phyloP scores from a whole-genome alignment of 2,113 vertebrate genomes.

The Melanostigma gelatinosum region DNA sequence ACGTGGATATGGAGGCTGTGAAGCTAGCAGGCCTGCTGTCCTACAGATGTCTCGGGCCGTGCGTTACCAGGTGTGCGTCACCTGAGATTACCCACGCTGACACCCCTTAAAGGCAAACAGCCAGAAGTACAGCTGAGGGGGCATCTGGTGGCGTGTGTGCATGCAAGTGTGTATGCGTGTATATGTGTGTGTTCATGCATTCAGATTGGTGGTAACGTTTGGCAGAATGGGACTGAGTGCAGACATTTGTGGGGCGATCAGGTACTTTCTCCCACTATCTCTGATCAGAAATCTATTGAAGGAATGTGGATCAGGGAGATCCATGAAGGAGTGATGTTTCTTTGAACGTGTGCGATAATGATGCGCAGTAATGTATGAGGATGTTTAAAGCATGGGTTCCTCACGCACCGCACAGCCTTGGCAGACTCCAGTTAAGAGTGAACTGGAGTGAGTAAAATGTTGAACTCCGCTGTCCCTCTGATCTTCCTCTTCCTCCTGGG shows the following conservation, averaged over 20 bases:
- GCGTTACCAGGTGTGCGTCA: constrained; percentile 80
- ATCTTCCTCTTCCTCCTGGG: constrained; percentile 67
- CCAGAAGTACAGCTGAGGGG: constrained; percentile 79
- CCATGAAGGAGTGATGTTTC: constrained; percentile 31
- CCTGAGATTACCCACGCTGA: constrained; percentile 81
- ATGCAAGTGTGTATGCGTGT: constrained; percentile 17
- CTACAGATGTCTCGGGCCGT: constrained; percentile 79
- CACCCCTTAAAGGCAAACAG: constrained; percentile 75
- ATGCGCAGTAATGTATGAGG: constrained; percentile 44
- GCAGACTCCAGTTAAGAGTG: constrained; percentile 62
- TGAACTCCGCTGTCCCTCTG: constrained; percentile 65
- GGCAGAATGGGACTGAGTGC: constrained; percentile 30
- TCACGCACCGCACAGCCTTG: constrained; percentile 13
- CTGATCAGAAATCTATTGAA: background rate
- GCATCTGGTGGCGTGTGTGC: constrained; percentile 75
- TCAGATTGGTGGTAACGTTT: constrained; percentile 55
- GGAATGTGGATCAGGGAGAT: constrained; percentile 28
- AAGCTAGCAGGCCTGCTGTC: constrained; percentile 75
- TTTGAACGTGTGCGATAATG: constrained; percentile 45
- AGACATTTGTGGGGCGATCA: constrained; percentile 33
- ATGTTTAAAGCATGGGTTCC: constrained; percentile 53
- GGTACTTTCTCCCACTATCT: constrained; percentile 1
- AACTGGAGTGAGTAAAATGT: constrained; percentile 75
- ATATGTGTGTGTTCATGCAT: constrained; percentile 63
- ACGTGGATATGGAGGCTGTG: constrained; percentile 48